Evolutionary conservation across 2,797 vertebrate genomes (phyloP).

Genomic region (Menidia menidia): DNA sequence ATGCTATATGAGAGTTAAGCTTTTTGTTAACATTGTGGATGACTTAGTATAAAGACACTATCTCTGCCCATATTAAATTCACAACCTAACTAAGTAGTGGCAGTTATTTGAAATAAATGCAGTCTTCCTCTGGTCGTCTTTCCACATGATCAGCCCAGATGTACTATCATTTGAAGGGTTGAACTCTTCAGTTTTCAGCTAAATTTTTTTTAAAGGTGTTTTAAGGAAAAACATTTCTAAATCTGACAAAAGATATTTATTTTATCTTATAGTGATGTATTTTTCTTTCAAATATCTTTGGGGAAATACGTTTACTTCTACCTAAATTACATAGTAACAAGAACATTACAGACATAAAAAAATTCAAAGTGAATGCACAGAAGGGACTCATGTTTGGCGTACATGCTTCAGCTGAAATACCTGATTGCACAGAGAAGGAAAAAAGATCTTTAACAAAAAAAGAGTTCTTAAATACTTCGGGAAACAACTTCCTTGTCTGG

Average conservation of each 20-base stretch:
- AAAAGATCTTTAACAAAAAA: not conserved
- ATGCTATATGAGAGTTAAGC: not conserved
- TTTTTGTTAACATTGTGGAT: not conserved
- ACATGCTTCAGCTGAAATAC: conserved; percentile 1
- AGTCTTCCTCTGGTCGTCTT: not conserved
- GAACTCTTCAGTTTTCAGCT: not conserved
- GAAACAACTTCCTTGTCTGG: conserved; percentile 12
- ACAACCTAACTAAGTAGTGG: not conserved
- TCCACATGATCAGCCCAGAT: not conserved
- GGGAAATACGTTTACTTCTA: not conserved
- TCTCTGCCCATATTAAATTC: not conserved
- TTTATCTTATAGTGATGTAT: not conserved
- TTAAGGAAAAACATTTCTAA: not conserved
- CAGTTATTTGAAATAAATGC: not conserved
- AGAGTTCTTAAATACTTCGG: not conserved
- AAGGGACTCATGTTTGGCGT: not conserved
- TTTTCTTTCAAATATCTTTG: not conserved
- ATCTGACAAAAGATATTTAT: not conserved
- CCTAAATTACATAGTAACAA: not conserved
- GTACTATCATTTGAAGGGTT: not conserved
- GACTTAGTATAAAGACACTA: not conserved
- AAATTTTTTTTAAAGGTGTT: not conserved
- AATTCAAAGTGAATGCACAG: not conserved
- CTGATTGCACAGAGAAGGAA: not conserved
- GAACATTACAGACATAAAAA: not conserved